Base-by-base conservation (phyloP, 30 jellyfish, hydroid and myxozoan genomes). In the Clytia hemisphaerica region DNA sequence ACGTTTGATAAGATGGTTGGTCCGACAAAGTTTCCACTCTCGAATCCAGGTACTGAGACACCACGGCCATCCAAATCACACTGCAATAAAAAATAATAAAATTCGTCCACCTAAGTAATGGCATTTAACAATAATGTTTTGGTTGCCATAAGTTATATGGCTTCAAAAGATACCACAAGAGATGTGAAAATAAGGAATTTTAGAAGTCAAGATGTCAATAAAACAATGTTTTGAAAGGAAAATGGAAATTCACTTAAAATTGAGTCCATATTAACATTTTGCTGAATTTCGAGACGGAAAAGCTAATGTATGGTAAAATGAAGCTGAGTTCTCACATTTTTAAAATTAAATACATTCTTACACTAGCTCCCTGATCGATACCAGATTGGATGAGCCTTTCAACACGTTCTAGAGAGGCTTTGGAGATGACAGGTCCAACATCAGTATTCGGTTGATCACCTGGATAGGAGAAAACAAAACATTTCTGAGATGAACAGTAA, bases 11-110 rank as follows among this genome's bases (percentile, higher is more conserved):
- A 72, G 51, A 87, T 76, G 1, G 97, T 87, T 45, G 97, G 97
- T 65, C 97, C 97, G 45, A 87, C 97, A 45, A 87, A 87, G 73
- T 87, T 73, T 15, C 97, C 97, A 28, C 75, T 76, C 38, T 87
- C 93, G 54, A 79, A 87, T 4, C 93, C 93, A 32, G 92, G 85
- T 0, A 87, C 97, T 2, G 74, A 37, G 2, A 87, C 83, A 22
- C 65, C 80, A 19, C 97, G 85, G n/a, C 97, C 97, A 75, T 87
- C 97, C 37, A 87, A 74, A 35, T 55, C 83, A 66, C 91, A 58
- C 94, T 87, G 28, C 57, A 75, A 46, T 31, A 42, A 26, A 51
- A 40, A 51, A 51, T 16, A 12, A 12, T 42, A 12, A 19, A 0
- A 42, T 19, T 21, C 54, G 0, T 42, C 14, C 19, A 12, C 18